Percentiles rank a stretch among this genome's conserved stretches.
These are phyloP conservation scores for Camponotus vicinus DNA, from an alignment of 1,140 invertebrate species.

Conservation along the genomic window DNA sequence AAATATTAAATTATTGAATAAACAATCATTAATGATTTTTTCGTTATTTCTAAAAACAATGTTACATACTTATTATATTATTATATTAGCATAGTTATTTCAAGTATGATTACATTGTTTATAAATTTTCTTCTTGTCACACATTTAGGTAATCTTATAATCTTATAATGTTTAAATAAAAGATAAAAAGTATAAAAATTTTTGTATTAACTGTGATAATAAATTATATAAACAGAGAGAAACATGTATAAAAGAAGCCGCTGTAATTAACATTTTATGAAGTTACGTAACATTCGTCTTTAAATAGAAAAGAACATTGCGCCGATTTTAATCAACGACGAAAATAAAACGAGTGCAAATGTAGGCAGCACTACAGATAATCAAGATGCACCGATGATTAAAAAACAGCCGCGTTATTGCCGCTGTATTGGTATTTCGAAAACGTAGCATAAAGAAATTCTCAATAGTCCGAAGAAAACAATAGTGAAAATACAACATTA, in stretches of 20 bases:
- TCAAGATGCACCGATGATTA: slow-evolving; percentile 33
- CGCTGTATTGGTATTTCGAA: not conserved
- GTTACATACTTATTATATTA: not conserved
- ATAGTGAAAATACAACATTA: not conserved
- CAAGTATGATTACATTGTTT: not conserved
- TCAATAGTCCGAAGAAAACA: slow-evolving; percentile 5
- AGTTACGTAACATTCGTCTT: not conserved
- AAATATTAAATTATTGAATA: not conserved
- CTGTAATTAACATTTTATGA: not conserved
- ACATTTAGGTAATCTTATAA: not conserved
- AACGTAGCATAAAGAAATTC: not conserved
- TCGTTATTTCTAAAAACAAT: not conserved
- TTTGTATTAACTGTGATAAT: not conserved
- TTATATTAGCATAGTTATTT: not conserved
- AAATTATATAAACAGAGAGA: not conserved
- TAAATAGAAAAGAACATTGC: not conserved
- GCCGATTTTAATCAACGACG: slow-evolving; percentile 36
- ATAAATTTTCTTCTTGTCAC: not conserved
- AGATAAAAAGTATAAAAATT: not conserved
- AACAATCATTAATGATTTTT: not conserved
- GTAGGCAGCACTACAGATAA: slow-evolving; percentile 2
- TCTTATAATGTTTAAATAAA: slow-evolving; percentile 6
- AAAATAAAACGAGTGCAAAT: slow-evolving; percentile 5
- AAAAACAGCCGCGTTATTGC: slow-evolving; percentile 27
- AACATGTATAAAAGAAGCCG: not conserved